Percentiles rank a stretch among this genome's conserved stretches.
Conservation (phyloP, 2,797 vertebrate genomes). For the Malacoraja senta region DNA sequence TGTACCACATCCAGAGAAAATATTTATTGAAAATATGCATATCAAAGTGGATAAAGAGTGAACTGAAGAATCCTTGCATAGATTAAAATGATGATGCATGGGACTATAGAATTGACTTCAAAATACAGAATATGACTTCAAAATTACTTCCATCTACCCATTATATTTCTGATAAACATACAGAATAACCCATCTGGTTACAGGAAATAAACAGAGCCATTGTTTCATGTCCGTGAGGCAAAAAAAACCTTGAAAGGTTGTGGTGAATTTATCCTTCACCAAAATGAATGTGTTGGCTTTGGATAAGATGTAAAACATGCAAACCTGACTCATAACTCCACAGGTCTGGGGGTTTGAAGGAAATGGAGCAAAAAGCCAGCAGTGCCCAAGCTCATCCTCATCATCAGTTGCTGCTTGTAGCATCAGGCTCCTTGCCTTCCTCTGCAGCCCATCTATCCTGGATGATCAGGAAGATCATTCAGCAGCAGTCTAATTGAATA, state of each 20-base stretch:
- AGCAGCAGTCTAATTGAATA: too few relatives aligned
- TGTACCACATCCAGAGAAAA: neutral
- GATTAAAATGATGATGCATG: neutral
- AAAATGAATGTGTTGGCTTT: neutral
- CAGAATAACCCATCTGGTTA: neutral
- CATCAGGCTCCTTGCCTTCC: too few relatives aligned
- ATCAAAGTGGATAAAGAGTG: neutral
- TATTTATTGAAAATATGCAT: neutral
- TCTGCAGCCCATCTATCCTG: too few relatives aligned
- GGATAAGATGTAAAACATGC: neutral
- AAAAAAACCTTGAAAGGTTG: neutral
- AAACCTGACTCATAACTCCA: neutral
- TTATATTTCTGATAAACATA: neutral
- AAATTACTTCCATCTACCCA: neutral
- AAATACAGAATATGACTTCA: neutral
- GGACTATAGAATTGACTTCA: neutral
- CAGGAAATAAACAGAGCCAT: neutral
- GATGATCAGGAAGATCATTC: too few relatives aligned
- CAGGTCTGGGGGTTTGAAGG: neutral
- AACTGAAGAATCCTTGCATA: neutral
- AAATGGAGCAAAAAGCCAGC: too few relatives aligned
- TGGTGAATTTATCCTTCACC: too few relatives aligned
- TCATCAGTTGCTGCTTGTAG: too few relatives aligned
- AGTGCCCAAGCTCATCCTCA: too few relatives aligned
- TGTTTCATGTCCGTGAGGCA: neutral